Evolutionary conservation across 2,113 vertebrate species (phyloP), one percentile per base, ranked within the genome.

Genomic region (Furnarius figulus): DNA sequence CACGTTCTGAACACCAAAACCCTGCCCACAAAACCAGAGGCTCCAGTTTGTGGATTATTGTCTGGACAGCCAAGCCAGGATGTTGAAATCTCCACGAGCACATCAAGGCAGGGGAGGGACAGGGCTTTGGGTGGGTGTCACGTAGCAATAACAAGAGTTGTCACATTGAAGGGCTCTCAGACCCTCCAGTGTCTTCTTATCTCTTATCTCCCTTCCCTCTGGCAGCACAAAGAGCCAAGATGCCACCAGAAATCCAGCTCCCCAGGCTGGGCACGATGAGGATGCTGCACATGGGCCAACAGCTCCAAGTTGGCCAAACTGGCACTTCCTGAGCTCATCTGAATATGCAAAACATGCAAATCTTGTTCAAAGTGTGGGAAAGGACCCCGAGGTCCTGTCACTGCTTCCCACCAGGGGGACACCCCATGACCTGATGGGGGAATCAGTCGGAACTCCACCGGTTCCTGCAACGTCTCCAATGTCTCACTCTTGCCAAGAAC

Each of bases 11-110:
- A 40, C n/a, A 17, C 3, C 7, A 24, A 47, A 79, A n/a, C 14
- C 0, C 1, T 21, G 6, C 13, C 35, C 2, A 0, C 37, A 39
- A 61, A 15, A 13, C 25, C 8, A 14, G 50, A 14, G 50, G 50
- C 50, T 52, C 25, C 27, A 52, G 9, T 52, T 5, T 52, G 27
- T 16, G 27, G 50, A 6, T 52, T 52, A 46, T n/a, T 79, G 56
- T 89, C 63, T n/a, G 42, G 14, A n/a, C 21, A 85, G 49, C 44
- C 47, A 47, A 65, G 35, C 12, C 39, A 65, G 24, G n/a, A 74
- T 77, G 89, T 59, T 42, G 78, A 55, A 5, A 37, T 61, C 33
- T 82, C 75, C 39, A 24, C 1, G 2, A 61, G 35, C 1, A 9
- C 78, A 85, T 82, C 44, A 47, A 88, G 84, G 40, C 55, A 44